Percentiles rank a stretch among this genome's conserved stretches.
phyloP scores from a whole-genome alignment of 2,797 vertebrate genomes.

The Bufotes viridis region DNA sequence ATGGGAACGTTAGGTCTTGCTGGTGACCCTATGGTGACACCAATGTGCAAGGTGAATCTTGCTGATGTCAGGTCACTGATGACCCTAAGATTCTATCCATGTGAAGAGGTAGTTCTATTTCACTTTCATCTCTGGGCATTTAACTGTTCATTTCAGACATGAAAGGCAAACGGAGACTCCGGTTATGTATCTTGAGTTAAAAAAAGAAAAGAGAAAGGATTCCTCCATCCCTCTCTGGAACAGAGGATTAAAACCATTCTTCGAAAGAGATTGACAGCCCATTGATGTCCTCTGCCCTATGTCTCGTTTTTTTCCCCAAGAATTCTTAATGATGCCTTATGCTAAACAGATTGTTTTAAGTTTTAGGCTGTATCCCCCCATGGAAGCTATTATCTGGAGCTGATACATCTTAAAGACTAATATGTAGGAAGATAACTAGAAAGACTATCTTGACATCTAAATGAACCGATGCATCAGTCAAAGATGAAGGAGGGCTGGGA shows the following conservation, averaged over 20 bases:
- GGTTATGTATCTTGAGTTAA: conserved; percentile 41
- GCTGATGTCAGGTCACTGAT: conserved; percentile 39
- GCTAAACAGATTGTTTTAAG: conserved; percentile 59
- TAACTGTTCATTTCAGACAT: conserved; percentile 60
- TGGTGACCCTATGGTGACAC: conserved; percentile 24
- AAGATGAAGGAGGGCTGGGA: conserved; percentile 20
- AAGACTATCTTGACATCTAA: conserved; percentile 12
- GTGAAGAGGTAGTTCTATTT: conserved; percentile 30
- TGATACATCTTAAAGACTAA: conserved; percentile 30
- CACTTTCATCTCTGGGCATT: conserved; percentile 59
- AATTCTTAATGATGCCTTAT: conserved; percentile 57
- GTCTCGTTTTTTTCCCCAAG: conserved; percentile 19
- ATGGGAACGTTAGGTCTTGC: conserved; percentile 22
- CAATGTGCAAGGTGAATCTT: conserved; percentile 48
- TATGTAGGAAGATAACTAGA: conserved; percentile 25
- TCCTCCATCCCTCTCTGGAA: conserved; percentile 35
- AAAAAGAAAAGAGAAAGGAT: neutral
- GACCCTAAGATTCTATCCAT: conserved; percentile 37
- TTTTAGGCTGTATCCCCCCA: conserved; percentile 30
- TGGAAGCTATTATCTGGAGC: conserved; percentile 27
- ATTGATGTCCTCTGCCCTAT: conserved; percentile 53
- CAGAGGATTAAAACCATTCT: conserved; percentile 44
- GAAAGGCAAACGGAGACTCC: conserved; percentile 51
- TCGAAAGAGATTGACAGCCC: conserved; percentile 54
- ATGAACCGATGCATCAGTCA: conserved; percentile 20